Conservation (phyloP, 2,797 vertebrate genomes). For the Gadopsis bispinosus region DNA sequence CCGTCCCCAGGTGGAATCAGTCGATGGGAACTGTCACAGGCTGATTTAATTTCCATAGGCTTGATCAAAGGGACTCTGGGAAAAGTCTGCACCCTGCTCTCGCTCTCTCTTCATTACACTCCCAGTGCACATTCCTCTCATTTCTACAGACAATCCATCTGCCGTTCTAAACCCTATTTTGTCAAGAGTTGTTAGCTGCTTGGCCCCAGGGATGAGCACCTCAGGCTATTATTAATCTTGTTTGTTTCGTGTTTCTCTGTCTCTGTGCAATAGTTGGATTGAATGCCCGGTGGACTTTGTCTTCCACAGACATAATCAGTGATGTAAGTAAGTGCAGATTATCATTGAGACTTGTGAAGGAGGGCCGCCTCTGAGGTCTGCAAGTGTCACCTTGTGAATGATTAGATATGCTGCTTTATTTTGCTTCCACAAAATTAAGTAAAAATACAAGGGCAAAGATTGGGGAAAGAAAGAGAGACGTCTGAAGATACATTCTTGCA, state of each 20-base stretch:
- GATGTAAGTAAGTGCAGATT: slow-evolving; percentile 86
- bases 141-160: slow-evolving; percentile 85
- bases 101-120: slow-evolving; percentile 78
- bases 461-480: neutral
- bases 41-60: slow-evolving; percentile 81
- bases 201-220: slow-evolving; percentile 79
- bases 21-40: slow-evolving; percentile 74
- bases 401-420: slow-evolving; percentile 66
- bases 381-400: slow-evolving; percentile 77
- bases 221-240: slow-evolving; percentile 86
- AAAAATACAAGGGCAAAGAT: slow-evolving; percentile 16
- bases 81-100: slow-evolving; percentile 57
- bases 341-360: slow-evolving; percentile 82
- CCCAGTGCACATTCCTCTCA: slow-evolving; percentile 76
- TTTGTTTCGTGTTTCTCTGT: slow-evolving; percentile 81
- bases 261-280: slow-evolving; percentile 70
- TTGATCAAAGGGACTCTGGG: slow-evolving; percentile 63
- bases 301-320: slow-evolving; percentile 84
- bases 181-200: slow-evolving; percentile 85
- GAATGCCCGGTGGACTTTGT: slow-evolving; percentile 78
- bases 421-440: slow-evolving; percentile 31
- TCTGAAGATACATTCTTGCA: slow-evolving; percentile 18
- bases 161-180: slow-evolving; percentile 83
- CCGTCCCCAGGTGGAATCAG: slow-evolving; percentile 75
- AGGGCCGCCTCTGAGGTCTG: slow-evolving; percentile 68